A percentile compares a stretch with the other conserved stretches of the same genome.
These are phyloP conservation scores for Perithous albicinctus DNA, from an alignment of 2,888 invertebrate species.

Conservation along the genomic window DNA sequence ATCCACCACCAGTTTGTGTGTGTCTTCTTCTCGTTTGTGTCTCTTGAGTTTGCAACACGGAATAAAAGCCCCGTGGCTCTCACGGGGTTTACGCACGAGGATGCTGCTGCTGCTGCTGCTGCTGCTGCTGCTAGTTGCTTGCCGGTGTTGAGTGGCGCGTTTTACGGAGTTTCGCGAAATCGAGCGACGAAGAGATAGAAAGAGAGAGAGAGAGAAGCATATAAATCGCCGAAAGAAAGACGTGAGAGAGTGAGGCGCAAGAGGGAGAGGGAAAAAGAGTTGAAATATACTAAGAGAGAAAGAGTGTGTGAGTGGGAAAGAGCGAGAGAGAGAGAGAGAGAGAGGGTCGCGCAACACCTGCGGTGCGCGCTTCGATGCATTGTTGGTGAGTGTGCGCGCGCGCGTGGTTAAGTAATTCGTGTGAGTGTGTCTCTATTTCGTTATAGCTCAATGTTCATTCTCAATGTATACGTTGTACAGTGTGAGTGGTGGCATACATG, in stretches of 20 bases:
- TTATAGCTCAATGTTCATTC: constrained; percentile 44
- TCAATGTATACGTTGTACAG: not conserved
- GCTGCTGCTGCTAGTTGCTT: constrained; percentile 45
- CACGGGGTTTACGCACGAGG: constrained; percentile 47
- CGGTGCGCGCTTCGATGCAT: constrained; percentile 77
- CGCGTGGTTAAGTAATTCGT: constrained; percentile 60
- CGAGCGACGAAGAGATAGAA: constrained; percentile 32
- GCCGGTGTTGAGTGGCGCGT: constrained; percentile 62
- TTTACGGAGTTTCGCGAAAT: constrained; percentile 63
- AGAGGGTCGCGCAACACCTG: constrained; percentile 75
- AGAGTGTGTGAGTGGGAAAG: constrained; percentile 40
- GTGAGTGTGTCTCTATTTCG: constrained; percentile 55
- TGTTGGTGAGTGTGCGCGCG: constrained; percentile 77
- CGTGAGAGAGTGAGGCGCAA: constrained; percentile 22
- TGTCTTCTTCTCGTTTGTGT: constrained; percentile 4
- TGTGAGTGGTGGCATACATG: not conserved
- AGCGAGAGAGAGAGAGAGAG: constrained; percentile 45
- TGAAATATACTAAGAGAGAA: constrained; percentile 39
- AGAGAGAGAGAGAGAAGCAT: constrained; percentile 27
- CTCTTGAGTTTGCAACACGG: constrained; percentile 34
- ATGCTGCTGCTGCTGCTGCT: constrained; percentile 32
- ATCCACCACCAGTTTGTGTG: constrained; percentile 16
- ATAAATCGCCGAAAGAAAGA: constrained; percentile 22
- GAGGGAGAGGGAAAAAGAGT: constrained; percentile 44
- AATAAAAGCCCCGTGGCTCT: constrained; percentile 27